Evolutionary conservation across 2,888 invertebrate genomes (phyloP), one percentile per base, ranked within the genome.

Genomic region (Sinotaia quadrata): DNA sequence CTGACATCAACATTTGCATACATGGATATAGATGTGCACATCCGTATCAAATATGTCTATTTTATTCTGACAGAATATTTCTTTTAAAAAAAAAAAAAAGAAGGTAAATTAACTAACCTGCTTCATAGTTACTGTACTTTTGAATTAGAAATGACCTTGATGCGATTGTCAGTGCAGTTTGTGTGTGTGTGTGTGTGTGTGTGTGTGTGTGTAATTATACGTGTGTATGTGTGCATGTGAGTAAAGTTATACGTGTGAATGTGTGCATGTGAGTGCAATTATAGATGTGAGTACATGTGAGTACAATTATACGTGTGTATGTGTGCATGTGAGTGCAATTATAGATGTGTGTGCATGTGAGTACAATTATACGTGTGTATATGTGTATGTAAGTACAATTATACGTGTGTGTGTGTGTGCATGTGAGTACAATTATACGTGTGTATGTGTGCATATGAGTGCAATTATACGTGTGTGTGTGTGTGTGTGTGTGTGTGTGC

Each of bases 351-450:
- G 54, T 7, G 31, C 29, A 29, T 51, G 51, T 51, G 21, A 27
- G 51, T 51, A 7, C 29, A 18, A 27, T 24, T 21, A 29, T 51
- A 29, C 15, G 51, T 51, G 51, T 7, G 51, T 51, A 29, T 7
- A 29, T 29, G 54, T 29, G 27, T 29, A 33, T 54, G 51, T 51
- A 29, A 29, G 51, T 51, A 29, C 29, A 29, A 29, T 24, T 51
- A 29, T 51, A 12, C 29, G 51, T 51, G 51, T 51, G 21, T 51
- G 21, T 51, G 51, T 51, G 51, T 51, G 51, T 51, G 21, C 29
- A 29, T 51, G 51, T n/a, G 31, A 7, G 54, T n/a, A 10, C 15
- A 33, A 18, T 29, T 29, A 33, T 12, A 21, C n/a, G 31, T 29
- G 18, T 10, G n/a, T 54, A 33, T 29, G 54, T 54, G 54, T 29